These are phyloP conservation scores for Xenops minutus DNA, from an alignment of 2,797 vertebrate species.

Conservation along the genomic window DNA sequence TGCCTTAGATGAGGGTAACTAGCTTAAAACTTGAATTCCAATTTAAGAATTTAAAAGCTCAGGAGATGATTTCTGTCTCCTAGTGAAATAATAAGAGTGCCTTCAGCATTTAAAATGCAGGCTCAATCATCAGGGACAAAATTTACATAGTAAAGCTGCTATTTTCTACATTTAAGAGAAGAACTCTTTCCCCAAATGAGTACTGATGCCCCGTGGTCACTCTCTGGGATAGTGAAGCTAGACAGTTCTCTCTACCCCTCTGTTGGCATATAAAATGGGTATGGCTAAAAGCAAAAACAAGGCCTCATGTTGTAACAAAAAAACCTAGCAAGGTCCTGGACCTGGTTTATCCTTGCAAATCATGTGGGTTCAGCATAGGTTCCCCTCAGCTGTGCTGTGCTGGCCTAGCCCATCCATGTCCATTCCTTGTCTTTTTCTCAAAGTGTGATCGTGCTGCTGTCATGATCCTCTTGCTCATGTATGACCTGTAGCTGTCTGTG, in stretches of 20 bases:
- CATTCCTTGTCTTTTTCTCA: background rate
- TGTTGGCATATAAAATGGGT: accelerated
- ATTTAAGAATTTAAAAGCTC: background rate
- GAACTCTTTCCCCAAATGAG: background rate
- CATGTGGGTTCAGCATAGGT: background rate
- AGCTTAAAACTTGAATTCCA: background rate
- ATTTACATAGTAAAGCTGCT: background rate
- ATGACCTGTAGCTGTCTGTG: background rate
- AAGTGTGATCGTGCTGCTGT: background rate
- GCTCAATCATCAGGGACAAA: background rate
- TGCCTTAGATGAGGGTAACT: background rate
- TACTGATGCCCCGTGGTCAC: background rate
- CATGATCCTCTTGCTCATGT: background rate
- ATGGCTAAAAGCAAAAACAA: background rate
- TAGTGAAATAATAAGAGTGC: background rate
- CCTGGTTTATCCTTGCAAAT: background rate
- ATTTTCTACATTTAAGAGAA: background rate
- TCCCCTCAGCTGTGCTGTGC: background rate
- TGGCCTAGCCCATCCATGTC: background rate
- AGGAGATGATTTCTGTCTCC: background rate
- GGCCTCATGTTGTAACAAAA: background rate
- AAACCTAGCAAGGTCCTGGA: background rate
- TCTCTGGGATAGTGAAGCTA: background rate
- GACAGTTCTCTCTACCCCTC: background rate
- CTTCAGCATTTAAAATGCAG: background rate